These are phyloP conservation scores for Catocala fraxini DNA, from an alignment of 2,888 invertebrate genomes.

Conservation along the genomic window DNA sequence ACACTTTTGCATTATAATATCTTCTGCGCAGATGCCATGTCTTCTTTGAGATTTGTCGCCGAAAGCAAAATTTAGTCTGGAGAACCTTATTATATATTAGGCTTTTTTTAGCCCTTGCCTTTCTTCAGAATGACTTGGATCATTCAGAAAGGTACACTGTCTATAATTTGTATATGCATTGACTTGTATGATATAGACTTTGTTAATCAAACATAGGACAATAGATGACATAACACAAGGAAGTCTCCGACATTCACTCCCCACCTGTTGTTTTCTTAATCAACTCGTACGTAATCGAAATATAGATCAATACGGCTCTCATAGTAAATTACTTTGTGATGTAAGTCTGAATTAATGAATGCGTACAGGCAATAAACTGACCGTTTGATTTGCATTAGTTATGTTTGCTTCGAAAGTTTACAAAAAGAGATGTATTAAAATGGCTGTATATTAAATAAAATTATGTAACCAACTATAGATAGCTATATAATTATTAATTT, in stretches of 20 bases:
- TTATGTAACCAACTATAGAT: too few species aligned
- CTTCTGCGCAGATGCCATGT: too few species aligned
- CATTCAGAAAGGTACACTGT: too few species aligned
- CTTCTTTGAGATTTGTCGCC: too few species aligned
- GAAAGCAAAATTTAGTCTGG: too few species aligned
- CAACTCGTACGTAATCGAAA: slow-evolving; percentile 48
- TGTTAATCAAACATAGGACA: slow-evolving; percentile 23
- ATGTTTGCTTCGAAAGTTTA: slow-evolving; percentile 6
- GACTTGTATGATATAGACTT: not conserved
- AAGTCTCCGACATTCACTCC: slow-evolving; percentile 35
- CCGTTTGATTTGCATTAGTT: slow-evolving; percentile 12
- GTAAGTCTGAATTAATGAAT: slow-evolving; percentile 34
- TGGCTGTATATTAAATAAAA: too few species aligned
- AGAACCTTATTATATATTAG: too few species aligned
- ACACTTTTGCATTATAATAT: too few species aligned
- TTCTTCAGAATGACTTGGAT: too few species aligned
- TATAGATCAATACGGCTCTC: slow-evolving; percentile 32
- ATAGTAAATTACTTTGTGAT: slow-evolving; percentile 33
- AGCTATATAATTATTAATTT: too few species aligned
- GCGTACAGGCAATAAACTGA: slow-evolving; percentile 5
- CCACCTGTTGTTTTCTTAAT: slow-evolving; percentile 32
- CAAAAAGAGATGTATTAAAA: slow-evolving; percentile 6
- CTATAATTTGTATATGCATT: not conserved
- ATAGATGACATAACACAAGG: slow-evolving; percentile 42
- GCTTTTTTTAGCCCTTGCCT: too few species aligned